A percentile compares a stretch with the other conserved stretches of the same genome.
Evolutionary conservation across 2,888 invertebrate species (phyloP).

Genomic region (Megaustenia siamemsis): DNA sequence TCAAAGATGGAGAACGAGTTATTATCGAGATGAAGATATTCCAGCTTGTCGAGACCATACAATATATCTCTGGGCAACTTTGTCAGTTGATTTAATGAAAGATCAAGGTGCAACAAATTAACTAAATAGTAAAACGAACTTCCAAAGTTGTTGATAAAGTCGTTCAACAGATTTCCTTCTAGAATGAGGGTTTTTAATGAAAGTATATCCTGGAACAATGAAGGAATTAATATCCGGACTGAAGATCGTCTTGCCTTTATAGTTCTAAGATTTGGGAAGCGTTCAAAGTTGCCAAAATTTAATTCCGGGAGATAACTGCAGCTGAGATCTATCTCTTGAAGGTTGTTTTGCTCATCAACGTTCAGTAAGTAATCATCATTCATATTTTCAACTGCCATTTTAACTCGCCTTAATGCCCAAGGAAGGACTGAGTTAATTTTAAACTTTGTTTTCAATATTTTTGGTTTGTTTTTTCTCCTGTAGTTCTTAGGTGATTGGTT

Average conservation of each 20-base stretch:
- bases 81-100: slow-evolving; percentile 33
- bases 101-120: slow-evolving; percentile 27
- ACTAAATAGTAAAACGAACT: slow-evolving; percentile 1
- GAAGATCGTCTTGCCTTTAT: background rate
- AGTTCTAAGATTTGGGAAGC: background rate
- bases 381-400: background rate
- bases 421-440: background rate
- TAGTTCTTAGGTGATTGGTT: too few species aligned
- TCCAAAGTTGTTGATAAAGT: background rate
- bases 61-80: slow-evolving; percentile 20
- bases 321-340: slow-evolving; percentile 5
- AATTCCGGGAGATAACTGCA: background rate
- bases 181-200: background rate
- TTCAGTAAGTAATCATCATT: background rate
- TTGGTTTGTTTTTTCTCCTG: too few species aligned
- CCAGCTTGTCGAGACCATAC: slow-evolving; percentile 12
- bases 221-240: background rate
- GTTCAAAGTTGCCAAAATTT: background rate
- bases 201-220: background rate
- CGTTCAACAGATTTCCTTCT: background rate
- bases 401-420: background rate
- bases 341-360: background rate
- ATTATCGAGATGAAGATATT: background rate
- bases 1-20: slow-evolving; percentile 38
- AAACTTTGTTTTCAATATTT: too few species aligned